Base-by-base conservation (phyloP, 2,888 invertebrate species). In the Pterostichus madidus region DNA sequence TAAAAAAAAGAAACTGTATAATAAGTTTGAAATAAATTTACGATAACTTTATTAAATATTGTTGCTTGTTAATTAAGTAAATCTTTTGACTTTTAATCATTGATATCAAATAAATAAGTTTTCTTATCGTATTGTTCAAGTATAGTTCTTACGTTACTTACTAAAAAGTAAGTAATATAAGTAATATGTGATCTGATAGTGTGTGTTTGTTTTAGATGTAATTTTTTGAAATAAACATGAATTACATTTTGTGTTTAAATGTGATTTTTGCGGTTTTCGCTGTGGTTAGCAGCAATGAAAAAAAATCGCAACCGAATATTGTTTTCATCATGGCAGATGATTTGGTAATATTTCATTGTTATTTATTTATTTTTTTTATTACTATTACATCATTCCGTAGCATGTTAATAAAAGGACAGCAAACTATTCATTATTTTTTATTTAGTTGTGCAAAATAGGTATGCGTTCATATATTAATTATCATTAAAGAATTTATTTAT, bases 241-340 rank as follows among this genome's bases (percentile, higher is more conserved):
- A 75, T 6, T 75, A 52, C 52, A 44, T 71, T 71, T 75, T 75
- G 5, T 31, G 52, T 15, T 13, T 52, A 52, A 32, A 6, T 10
- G n/a, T 68, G 39, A 53, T 71, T 59, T 39, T 79, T 56, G n/a
- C n/a, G 35, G 11, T 83, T 44, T 61, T 68, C 24, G 32, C 44
- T 46, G 53, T 61, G 56, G 81, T 59, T 7, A 46, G n/a, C 10
- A 75, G 81, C 46, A 17, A 81, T 61, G 75, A 61, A 71, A 76
- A 76, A 56, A 17, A 39, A 8, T 84, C 83, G 52, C 86, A 86
- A 83, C 96, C 96, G 2, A 92, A 97, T 87, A 95, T 97, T 79
- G 92, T 97, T 84, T 93, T 96, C 85, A 96, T 97, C 85, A 88
- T 97, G 75, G 97, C 97, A 0, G 97, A 97, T 90, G 97, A 97